Conservation (phyloP, 2,888 invertebrate species). For the Plemyria rubiginata region DNA sequence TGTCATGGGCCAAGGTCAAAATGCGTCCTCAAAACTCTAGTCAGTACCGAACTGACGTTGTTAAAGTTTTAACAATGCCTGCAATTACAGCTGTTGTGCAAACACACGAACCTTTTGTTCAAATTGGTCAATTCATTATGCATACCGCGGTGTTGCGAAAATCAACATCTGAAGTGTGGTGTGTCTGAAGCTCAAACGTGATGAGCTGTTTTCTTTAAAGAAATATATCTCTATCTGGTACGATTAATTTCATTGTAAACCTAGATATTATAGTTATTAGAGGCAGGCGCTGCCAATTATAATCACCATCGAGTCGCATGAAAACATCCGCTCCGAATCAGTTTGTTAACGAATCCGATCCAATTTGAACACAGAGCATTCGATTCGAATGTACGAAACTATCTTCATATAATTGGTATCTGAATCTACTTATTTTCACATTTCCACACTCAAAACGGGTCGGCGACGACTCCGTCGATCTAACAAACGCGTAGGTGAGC, state of each 20-base stretch:
- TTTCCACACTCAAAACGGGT: slow-evolving; percentile 26
- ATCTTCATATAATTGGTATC: slow-evolving; percentile 40
- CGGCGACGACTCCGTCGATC: slow-evolving; percentile 11
- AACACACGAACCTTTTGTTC: slow-evolving; percentile 31
- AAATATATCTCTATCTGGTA: not conserved
- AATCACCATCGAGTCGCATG: slow-evolving; percentile 18
- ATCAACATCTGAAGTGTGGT: slow-evolving; percentile 17
- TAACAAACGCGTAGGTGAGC: slow-evolving; percentile 37
- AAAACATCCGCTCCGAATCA: slow-evolving; percentile 28
- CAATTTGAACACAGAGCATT: slow-evolving; percentile 25
- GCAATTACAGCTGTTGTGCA: slow-evolving; percentile 33
- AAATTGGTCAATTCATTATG: slow-evolving; percentile 30
- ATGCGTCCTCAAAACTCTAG: slow-evolving; percentile 13
- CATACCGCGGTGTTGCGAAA: slow-evolving; percentile 25
- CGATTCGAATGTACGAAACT: slow-evolving; percentile 27
- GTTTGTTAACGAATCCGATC: slow-evolving; percentile 24
- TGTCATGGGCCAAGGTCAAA: slow-evolving; percentile 8
- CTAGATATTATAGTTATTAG: not conserved
- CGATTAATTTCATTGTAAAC: not conserved
- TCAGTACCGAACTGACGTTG: slow-evolving; percentile 16
- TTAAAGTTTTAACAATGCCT: slow-evolving; percentile 29
- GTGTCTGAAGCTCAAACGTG: slow-evolving; percentile 1
- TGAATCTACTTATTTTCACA: slow-evolving; percentile 37
- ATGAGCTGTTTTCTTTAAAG: not conserved
- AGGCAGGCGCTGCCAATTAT: slow-evolving; percentile 14